A percentile compares a stretch with the other conserved stretches of the same genome.
These are phyloP conservation scores for Apus apus DNA, from an alignment of 2,113 vertebrate genomes.

Conservation along the genomic window DNA sequence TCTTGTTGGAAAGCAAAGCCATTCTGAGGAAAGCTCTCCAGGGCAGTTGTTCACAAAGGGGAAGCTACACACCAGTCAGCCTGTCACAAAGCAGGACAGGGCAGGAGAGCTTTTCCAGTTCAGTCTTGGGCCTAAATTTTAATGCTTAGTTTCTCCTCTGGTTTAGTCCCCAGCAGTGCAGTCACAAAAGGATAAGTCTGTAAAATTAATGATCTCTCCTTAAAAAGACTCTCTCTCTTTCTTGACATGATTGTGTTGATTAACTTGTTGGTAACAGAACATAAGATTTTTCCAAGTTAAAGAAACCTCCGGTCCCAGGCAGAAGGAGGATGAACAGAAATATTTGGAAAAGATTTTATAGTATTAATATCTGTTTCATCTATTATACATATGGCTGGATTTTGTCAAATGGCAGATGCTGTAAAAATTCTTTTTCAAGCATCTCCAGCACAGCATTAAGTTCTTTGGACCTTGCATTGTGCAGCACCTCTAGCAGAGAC, in stretches of 20 bases:
- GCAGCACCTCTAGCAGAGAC: background rate
- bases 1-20: background rate
- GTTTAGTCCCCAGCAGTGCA: background rate
- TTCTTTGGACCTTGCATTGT: background rate
- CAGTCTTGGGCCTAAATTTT: background rate
- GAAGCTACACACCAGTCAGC: fast-evolving
- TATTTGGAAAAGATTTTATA: background rate
- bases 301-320: background rate
- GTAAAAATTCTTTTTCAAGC: background rate
- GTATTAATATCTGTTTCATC: background rate
- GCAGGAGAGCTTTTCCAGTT: background rate
- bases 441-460: background rate
- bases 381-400: background rate
- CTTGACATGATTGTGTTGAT: background rate
- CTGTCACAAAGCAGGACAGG: background rate
- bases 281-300: background rate
- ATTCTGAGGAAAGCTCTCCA: background rate
- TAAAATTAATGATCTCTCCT: background rate
- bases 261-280: background rate
- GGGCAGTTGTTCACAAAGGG: background rate
- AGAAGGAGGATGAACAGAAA: background rate
- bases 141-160: background rate
- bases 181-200: background rate
- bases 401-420: background rate
- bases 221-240: fast-evolving